These are phyloP conservation scores for Zonotrichia albicollis DNA, from an alignment of 2,797 vertebrate genomes.

Conservation along the genomic window DNA sequence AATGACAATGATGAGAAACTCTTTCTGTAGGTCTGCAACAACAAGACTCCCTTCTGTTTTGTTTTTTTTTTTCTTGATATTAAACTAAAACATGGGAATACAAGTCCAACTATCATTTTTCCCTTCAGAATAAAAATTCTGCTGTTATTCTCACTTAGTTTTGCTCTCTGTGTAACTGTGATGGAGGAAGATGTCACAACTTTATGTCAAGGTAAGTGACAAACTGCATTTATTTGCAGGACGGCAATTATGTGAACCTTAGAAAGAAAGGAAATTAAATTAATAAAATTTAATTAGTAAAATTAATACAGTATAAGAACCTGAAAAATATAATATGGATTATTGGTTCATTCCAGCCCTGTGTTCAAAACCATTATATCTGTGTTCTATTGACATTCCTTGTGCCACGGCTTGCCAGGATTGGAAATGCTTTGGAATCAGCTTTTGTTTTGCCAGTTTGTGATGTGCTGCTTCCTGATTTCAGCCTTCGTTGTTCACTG, in stretches of 20 bases:
- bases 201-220: not conserved
- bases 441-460: not conserved
- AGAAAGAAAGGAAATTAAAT: not conserved
- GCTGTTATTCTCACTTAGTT: not conserved
- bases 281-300: not conserved
- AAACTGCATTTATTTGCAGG: not conserved
- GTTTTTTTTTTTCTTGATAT: not conserved
- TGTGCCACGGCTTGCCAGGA: not conserved
- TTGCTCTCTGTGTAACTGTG: not conserved
- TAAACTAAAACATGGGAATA: not conserved
- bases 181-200: not conserved
- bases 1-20: not conserved
- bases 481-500: conserved; percentile 89
- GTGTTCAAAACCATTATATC: not conserved
- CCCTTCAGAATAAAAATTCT: not conserved
- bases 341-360: not conserved
- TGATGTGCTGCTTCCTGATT: conserved; percentile 13
- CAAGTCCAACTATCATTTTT: not conserved
- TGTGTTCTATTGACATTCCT: not conserved
- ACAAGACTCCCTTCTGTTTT: fast-evolving
- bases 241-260: not conserved
- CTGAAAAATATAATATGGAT: not conserved
- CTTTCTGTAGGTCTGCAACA: not conserved
- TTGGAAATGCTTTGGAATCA: not conserved
- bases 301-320: not conserved